These are phyloP conservation scores for Heterotis niloticus DNA, from an alignment of 2,113 vertebrate genomes.

Conservation along the genomic window DNA sequence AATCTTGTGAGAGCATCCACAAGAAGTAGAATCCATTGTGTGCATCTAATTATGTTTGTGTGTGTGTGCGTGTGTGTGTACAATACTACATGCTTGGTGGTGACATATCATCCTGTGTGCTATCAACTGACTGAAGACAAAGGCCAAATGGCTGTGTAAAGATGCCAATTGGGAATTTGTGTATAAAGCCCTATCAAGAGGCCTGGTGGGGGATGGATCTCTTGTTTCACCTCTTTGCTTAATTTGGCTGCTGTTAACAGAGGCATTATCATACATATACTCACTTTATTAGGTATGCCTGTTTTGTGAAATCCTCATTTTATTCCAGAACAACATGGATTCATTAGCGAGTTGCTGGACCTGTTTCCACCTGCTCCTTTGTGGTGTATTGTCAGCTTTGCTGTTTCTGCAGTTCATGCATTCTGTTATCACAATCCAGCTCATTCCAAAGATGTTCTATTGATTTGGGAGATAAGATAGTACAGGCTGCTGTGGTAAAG, in stretches of 20 bases:
- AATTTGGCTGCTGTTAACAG: background rate
- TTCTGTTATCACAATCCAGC: no score
- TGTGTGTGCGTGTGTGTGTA: background rate
- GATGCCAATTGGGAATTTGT: background rate
- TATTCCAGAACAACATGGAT: no score
- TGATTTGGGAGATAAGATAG: no score
- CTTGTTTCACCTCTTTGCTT: background rate
- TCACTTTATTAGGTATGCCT: no score
- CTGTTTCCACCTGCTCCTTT: no score
- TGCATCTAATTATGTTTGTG: background rate
- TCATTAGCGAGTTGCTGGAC: no score
- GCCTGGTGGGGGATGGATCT: background rate
- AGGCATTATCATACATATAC: background rate
- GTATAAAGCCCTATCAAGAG: constrained; percentile 1
- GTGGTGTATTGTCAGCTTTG: no score
- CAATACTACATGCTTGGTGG: background rate
- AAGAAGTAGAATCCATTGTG: background rate
- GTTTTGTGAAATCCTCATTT: no score
- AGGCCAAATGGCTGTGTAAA: constrained; percentile 20
- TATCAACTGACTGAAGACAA: constrained; percentile 16
- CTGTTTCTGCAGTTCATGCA: no score
- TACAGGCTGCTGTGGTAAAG: no score
- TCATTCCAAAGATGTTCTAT: no score
- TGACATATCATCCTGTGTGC: background rate
- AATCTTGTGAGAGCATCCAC: no score